Evolutionary conservation across 2,113 vertebrate species (phyloP).

Genomic region (Lagenorhynchus albirostris): DNA sequence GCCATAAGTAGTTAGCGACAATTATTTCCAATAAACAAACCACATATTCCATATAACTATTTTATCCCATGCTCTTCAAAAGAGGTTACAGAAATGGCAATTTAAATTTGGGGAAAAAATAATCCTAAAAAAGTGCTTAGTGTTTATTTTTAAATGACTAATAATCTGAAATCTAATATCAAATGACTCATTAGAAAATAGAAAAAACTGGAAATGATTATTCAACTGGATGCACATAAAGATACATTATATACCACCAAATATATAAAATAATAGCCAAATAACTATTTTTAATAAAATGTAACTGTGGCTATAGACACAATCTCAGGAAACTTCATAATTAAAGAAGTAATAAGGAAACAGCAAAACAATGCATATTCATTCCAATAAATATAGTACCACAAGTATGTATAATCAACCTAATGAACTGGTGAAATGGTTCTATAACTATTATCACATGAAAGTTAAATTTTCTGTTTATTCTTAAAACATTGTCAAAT

Average conservation of each 20-base stretch:
- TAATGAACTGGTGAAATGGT: background rate
- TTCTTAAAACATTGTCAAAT: constrained; percentile 29
- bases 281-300: constrained; percentile 8
- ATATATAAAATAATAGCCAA: constrained; percentile 26
- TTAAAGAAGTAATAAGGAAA: constrained; percentile 16
- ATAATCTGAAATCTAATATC: background rate
- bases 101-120: background rate
- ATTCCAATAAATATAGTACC: constrained; percentile 18
- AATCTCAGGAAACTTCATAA: background rate
- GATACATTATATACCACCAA: background rate
- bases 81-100: background rate
- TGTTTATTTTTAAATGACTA: background rate
- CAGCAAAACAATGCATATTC: background rate
- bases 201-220: background rate
- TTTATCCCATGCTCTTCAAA: background rate
- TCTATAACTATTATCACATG: background rate
- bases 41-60: background rate
- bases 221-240: background rate
- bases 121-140: background rate
- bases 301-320: background rate
- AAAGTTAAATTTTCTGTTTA: constrained; percentile 13
- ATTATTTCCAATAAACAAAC: constrained; percentile 26
- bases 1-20: background rate
- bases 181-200: constrained; percentile 9
- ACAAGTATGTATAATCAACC: background rate